Conservation (phyloP, 2,113 vertebrate genomes). For the Diadophis punctatus region DNA sequence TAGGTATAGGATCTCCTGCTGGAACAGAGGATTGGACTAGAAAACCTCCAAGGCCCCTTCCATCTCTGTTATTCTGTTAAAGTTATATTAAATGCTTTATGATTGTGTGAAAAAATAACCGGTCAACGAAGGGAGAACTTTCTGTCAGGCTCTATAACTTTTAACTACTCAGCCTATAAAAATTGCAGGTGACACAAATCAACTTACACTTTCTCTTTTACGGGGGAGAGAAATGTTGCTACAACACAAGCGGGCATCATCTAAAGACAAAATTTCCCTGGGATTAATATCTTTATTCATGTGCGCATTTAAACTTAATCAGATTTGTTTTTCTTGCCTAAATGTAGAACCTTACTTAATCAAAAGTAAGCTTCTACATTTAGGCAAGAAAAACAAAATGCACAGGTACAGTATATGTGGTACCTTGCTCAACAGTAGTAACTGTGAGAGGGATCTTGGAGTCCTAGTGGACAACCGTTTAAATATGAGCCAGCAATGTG, state of each 20-base stretch:
- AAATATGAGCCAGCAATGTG: too few species aligned
- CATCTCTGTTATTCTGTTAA: not conserved
- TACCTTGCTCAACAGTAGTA: too few species aligned
- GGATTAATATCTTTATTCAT: not conserved
- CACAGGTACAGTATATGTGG: too few species aligned
- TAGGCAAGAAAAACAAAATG: too few species aligned
- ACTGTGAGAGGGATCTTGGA: too few species aligned
- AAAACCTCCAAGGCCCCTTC: not conserved
- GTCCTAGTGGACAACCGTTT: too few species aligned
- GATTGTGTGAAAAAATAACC: not conserved
- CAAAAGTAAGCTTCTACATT: too few species aligned
- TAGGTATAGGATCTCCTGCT: not conserved
- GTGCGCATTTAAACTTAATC: not conserved
- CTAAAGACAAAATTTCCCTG: not conserved
- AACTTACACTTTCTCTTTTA: not conserved
- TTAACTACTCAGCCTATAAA: not conserved
- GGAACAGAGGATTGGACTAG: not conserved
- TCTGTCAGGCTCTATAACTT: not conserved
- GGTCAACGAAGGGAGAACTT: not conserved
- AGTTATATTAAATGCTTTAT: not conserved
- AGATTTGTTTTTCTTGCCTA: too few species aligned
- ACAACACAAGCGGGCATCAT: not conserved
- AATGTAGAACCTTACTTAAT: too few species aligned
- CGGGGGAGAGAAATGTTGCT: not conserved
- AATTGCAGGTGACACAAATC: not conserved